phyloP scores from a whole-genome alignment of 2,797 vertebrate genomes.

The Alosa sapidissima region DNA sequence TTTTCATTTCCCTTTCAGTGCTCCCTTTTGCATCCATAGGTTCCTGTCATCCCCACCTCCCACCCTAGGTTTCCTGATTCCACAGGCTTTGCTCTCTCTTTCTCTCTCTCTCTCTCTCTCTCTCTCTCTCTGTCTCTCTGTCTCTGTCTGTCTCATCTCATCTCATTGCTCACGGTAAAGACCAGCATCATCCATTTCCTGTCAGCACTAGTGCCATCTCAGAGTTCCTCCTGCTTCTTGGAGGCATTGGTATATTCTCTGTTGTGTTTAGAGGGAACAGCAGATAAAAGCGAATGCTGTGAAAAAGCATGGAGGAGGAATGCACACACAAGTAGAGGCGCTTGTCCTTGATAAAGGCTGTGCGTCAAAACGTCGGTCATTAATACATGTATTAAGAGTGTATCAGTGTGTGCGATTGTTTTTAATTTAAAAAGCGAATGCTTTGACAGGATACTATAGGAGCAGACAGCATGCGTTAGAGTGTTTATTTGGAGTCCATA shows the following conservation, averaged over 20 bases:
- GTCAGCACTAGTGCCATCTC: not conserved
- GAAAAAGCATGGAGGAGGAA: too few species aligned
- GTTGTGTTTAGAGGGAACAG: not conserved
- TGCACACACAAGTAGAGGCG: too few species aligned
- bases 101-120: not conserved
- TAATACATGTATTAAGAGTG: too few species aligned
- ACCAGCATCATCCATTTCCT: not conserved
- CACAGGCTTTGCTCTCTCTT: conserved; percentile 36
- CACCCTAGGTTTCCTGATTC: conserved; percentile 56
- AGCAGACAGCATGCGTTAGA: not conserved
- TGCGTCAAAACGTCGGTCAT: too few species aligned
- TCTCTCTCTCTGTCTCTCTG: not conserved
- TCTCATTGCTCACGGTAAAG: not conserved
- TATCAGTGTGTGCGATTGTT: too few species aligned
- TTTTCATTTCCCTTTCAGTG: conserved; percentile 38
- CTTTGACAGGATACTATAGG: not conserved
- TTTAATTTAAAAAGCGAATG: too few species aligned
- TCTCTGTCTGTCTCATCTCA: not conserved
- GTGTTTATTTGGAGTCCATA: not conserved
- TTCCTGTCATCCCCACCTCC: conserved; percentile 48
- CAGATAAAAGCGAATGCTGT: not conserved
- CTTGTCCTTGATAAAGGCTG: too few species aligned
- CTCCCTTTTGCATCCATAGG: conserved; percentile 60
- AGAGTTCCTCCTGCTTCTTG: not conserved
- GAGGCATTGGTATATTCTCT: not conserved